Percentiles rank a stretch among this genome's conserved stretches.
phyloP scores from a whole-genome alignment of 2,113 vertebrate species.

The Macquaria ambigua region DNA sequence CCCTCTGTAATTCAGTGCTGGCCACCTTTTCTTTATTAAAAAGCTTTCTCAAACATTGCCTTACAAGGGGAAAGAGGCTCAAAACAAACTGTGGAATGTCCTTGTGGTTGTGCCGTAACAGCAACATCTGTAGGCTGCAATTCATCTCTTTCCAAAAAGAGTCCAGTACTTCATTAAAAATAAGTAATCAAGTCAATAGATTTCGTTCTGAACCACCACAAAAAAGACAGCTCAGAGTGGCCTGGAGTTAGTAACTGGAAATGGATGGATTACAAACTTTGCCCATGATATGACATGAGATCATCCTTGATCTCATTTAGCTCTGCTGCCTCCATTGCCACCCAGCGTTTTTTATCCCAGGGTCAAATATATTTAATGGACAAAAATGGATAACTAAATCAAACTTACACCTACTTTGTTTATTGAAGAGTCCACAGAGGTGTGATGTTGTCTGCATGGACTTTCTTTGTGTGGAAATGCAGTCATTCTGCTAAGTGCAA shows the following conservation, averaged over 20 bases:
- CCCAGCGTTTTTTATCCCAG: not conserved
- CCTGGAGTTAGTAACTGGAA: not conserved
- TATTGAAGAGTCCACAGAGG: not conserved
- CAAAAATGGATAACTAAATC: not conserved
- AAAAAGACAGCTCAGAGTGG: not conserved
- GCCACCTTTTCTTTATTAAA: constrained; percentile 16
- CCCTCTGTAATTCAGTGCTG: not conserved
- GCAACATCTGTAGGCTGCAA: not conserved
- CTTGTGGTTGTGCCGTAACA: not conserved
- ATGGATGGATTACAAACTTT: not conserved
- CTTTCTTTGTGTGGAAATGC: not conserved
- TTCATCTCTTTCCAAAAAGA: constrained; percentile 1
- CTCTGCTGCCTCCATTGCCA: not conserved
- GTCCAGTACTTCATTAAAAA: not conserved
- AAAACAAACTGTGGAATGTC: not conserved
- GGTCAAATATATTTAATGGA: not conserved
- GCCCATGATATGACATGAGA: not conserved
- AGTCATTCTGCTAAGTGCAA: not conserved
- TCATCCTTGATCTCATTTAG: not conserved
- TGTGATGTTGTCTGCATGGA: no score
- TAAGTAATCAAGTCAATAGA: not conserved
- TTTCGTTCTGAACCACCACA: not conserved
- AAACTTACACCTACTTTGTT: not conserved
- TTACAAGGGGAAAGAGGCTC: constrained; percentile 1
- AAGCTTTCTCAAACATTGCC: not conserved